phyloP scores from a whole-genome alignment of 2,888 invertebrate species.

The Lasioglossum lativentre region DNA sequence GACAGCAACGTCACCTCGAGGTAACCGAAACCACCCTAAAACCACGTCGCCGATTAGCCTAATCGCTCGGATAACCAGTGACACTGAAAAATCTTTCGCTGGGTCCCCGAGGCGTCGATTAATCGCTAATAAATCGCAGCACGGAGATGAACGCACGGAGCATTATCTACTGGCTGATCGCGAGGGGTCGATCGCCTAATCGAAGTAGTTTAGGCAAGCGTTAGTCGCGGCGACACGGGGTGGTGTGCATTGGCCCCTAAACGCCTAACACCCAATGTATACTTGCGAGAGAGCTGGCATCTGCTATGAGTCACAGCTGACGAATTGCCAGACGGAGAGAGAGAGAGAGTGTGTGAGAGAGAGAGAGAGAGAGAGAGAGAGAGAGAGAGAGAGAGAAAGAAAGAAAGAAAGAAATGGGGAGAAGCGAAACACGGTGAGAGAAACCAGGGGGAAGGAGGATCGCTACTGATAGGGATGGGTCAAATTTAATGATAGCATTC shows the following conservation, averaged over 20 bases:
- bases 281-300: conserved; percentile 63
- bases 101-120: conserved; percentile 19
- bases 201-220: conserved; percentile 61
- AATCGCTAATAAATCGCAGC: conserved; percentile 34
- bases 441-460: background rate
- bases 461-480: background rate
- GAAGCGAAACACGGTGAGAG: background rate
- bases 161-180: conserved; percentile 40
- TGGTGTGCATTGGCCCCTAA: conserved; percentile 53
- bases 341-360: conserved; percentile 19
- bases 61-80: background rate
- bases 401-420: too few species aligned
- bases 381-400: conserved; percentile 15
- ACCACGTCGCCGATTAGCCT: background rate
- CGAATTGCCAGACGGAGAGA: conserved; percentile 47
- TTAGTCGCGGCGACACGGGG: conserved; percentile 36
- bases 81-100: background rate
- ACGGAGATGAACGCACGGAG: conserved; percentile 37
- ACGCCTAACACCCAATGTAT: conserved; percentile 27
- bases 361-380: background rate
- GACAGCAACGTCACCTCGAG: background rate
- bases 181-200: conserved; percentile 26
- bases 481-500: background rate
- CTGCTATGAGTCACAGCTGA: conserved; percentile 74
- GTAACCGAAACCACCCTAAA: background rate